Evolutionary conservation across 2,113 vertebrate species (phyloP), one percentile per base, ranked within the genome.

Genomic region (Dasyornis broadbenti): DNA sequence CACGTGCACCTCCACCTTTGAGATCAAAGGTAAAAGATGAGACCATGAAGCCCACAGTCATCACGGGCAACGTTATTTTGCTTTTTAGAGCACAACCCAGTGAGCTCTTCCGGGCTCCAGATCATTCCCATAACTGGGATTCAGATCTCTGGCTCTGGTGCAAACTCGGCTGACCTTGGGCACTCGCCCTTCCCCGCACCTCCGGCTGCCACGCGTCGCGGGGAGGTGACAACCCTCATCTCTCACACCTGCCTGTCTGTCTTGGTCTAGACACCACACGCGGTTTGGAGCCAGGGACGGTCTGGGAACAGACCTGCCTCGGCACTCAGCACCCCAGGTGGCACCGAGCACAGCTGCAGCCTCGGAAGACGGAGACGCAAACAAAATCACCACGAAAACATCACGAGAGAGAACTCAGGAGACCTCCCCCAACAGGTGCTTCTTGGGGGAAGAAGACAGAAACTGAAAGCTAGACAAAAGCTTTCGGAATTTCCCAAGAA

Each of bases 201-300:
- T 73, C 72, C 11, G 30, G 33, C 83, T 86, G 93, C 60, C 87
- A 22, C 82, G 17, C 14, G 10, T 3, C 3, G 66, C 2, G 1
- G 4, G 2, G 81, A 91, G 86, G 89, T 89, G 92, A 89, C 92
- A 78, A 2, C 21, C 59, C 82, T 73, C 91, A 54, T 86, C 76
- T 9, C 82, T 94, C 90, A 86, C 92, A 80, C 82, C 94, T 88
- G 94, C 83, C 93, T n/a, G 85, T 12, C 87, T 56, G 72, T 5
- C 66, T 27, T 3, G 20, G 16, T 83, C 80, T 10, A 83, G 94
- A 86, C 94, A 64, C 49, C 42, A 17, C 42, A 60, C 63, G 33
- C 70, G 30, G 57, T 8, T 31, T 35, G 73, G 75, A 76, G 88
- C 22, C 24, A 26, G 39, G 52, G 33, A 70, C 2, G 56, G 37